Percentiles rank a stretch among this genome's conserved stretches.
phyloP scores from a whole-genome alignment of 2,888 invertebrate genomes.

The Parnassius mnemosyne region DNA sequence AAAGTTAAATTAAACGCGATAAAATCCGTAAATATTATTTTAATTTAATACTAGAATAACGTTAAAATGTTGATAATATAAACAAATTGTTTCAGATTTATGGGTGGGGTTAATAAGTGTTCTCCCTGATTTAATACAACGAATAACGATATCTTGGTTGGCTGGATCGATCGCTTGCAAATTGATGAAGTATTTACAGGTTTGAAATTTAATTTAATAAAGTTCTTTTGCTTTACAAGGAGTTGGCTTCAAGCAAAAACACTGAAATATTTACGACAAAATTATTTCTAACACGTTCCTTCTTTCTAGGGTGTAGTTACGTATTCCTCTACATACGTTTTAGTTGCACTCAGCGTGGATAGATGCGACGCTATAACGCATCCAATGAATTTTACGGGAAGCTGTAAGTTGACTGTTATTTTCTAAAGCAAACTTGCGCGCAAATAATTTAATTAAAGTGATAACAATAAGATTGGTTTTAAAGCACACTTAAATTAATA shows the following conservation, averaged over 20 bases:
- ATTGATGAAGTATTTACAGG: conserved; percentile 91
- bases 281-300: background rate
- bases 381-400: conserved; percentile 97
- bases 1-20: too few species aligned
- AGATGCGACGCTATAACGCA: conserved; percentile 96
- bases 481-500: background rate
- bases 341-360: conserved; percentile 95
- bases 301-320: conserved; percentile 86
- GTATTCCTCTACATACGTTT: conserved; percentile 95
- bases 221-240: too few species aligned
- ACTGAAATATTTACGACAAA: too few species aligned
- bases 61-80: background rate
- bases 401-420: conserved; percentile 86
- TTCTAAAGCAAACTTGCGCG: background rate
- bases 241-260: too few species aligned
- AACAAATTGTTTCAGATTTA: conserved; percentile 83
- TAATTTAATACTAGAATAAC: background rate
- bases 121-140: conserved; percentile 93
- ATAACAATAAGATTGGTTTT: conserved; percentile 1
- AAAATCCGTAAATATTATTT: too few species aligned
- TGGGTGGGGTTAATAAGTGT: conserved; percentile 94
- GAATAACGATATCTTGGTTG: conserved; percentile 93
- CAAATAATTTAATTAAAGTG: conserved; percentile 15
- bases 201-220: conserved; percentile 37
- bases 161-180: conserved; percentile 94